Evolutionary conservation across 1,140 invertebrate species (phyloP).

Genomic region (Manduca sexta): DNA sequence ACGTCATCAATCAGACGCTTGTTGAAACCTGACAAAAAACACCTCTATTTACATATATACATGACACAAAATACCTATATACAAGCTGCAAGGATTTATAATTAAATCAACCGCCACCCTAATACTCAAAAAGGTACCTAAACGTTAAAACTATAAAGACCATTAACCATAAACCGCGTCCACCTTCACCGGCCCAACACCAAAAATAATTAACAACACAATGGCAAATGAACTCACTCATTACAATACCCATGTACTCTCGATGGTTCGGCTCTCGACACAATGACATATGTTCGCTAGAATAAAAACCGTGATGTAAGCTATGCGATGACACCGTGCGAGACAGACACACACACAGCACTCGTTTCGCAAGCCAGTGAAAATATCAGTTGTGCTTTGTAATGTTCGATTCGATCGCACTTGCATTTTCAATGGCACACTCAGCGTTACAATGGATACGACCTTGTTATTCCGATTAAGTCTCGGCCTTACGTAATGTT

Average conservation of each 20-base stretch:
- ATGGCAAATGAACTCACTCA: constrained; percentile 63
- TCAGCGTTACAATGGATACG: constrained; percentile 23
- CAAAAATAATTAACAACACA: constrained; percentile 54
- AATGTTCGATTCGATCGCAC: constrained; percentile 14
- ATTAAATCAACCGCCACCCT: constrained; percentile 23
- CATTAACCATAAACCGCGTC: constrained; percentile 6
- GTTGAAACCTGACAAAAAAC: constrained; percentile 73
- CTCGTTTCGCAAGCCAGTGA: constrained; percentile 39
- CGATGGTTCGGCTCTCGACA: constrained; percentile 29
- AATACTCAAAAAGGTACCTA: constrained; percentile 7
- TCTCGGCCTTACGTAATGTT: constrained; percentile 18
- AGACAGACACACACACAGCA: constrained; percentile 43
- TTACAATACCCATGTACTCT: constrained; percentile 38
- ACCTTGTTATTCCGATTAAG: constrained; percentile 25
- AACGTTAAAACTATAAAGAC: constrained; percentile 5
- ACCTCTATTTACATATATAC: background rate
- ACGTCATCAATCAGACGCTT: constrained; percentile 88
- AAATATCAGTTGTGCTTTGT: constrained; percentile 23
- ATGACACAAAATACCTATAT: background rate
- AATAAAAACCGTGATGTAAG: constrained; percentile 47
- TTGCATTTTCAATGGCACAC: constrained; percentile 43
- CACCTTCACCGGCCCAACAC: constrained; percentile 44
- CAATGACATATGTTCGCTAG: constrained; percentile 40
- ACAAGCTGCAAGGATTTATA: background rate
- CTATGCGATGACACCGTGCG: constrained; percentile 28